Evolutionary conservation across 1,140 invertebrate genomes (phyloP), one percentile per base, ranked within the genome.

Genomic region (Ostrea denselamellosa): DNA sequence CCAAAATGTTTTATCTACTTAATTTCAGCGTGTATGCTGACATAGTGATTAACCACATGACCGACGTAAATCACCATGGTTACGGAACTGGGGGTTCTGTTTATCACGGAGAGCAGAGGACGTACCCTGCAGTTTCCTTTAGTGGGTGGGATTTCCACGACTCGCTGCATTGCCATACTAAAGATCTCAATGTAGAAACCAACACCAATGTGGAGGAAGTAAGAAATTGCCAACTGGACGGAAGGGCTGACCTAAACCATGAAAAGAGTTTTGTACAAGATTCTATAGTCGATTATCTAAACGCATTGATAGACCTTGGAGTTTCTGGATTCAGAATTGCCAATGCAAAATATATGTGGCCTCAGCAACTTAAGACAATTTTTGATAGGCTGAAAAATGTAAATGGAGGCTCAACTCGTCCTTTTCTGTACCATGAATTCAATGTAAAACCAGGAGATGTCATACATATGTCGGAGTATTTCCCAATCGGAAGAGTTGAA

Each of bases 1-100:
- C 28, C 77, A 82, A 82, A 25, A 4, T 9, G 4, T 82, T 82
- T 82, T 2, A 22, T 4, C 19, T 22, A 82, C 28, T 22, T 3
- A 14, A 84, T 52, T 87, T 52, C 93, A 97, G 97, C 90, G 97
- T 98, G 89, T 98, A 97, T 92, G 97, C 97, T 0, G 98, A 99
- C 94, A 96, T 96, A 0, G 96, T 99, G 3, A 94, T 98, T 22
- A 98, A 99, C 92, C 98, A 99, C 94, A 98, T 98, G 98, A 96
- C 96, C 10, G 97, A 96, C 19, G 71, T 91, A 0, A 94, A 93
- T 22, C 90, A 89, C 65, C 86, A 87, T 14, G 94, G 95, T 22
- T 88, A 89, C 10, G 92, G 94, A 19, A 92, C 93, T 2, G 93
- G 90, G 7, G 94, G 95, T 10, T 92, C 88, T 53, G 89, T 87